Percentiles rank a stretch among this genome's conserved stretches.
These are phyloP conservation scores for Steinernema feltiae DNA, from an alignment of 1,140 invertebrate genomes.

Conservation along the genomic window DNA sequence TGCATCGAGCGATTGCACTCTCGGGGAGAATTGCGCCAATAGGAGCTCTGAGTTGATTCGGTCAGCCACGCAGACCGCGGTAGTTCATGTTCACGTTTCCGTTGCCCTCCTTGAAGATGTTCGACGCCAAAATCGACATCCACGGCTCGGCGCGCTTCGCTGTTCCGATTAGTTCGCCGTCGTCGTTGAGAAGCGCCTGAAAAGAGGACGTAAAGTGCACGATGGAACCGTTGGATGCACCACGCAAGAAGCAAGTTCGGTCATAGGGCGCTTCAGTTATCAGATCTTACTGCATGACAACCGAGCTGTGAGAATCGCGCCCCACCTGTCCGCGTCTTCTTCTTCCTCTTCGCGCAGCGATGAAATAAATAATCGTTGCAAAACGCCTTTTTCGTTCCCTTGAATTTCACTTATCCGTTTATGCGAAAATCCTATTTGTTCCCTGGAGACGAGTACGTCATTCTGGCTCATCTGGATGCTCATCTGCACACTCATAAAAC, in stretches of 20 bases:
- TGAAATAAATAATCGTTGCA: too few relatives aligned
- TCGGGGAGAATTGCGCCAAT: too few relatives aligned
- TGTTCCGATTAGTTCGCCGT: background rate
- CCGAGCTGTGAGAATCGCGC: too few relatives aligned
- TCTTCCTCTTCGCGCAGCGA: too few relatives aligned
- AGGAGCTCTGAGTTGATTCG: background rate
- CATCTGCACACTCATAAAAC: background rate
- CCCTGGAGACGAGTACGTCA: background rate
- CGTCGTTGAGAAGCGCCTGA: background rate
- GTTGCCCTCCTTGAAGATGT: background rate
- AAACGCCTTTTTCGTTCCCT: too few relatives aligned
- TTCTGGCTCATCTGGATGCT: background rate
- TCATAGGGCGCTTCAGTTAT: too few relatives aligned
- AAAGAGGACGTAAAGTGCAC: background rate
- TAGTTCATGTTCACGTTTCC: background rate
- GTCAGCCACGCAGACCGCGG: background rate
- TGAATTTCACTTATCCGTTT: background rate
- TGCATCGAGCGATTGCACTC: too few relatives aligned
- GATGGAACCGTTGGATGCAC: too few relatives aligned
- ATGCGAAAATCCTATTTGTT: background rate
- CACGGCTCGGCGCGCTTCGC: background rate
- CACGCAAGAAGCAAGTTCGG: too few relatives aligned
- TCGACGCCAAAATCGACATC: slow-evolving; percentile 6
- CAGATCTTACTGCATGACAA: too few relatives aligned
- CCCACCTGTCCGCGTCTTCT: too few relatives aligned